Conservation (phyloP, 2,797 vertebrate species). For the Atherinosoma microstoma region DNA sequence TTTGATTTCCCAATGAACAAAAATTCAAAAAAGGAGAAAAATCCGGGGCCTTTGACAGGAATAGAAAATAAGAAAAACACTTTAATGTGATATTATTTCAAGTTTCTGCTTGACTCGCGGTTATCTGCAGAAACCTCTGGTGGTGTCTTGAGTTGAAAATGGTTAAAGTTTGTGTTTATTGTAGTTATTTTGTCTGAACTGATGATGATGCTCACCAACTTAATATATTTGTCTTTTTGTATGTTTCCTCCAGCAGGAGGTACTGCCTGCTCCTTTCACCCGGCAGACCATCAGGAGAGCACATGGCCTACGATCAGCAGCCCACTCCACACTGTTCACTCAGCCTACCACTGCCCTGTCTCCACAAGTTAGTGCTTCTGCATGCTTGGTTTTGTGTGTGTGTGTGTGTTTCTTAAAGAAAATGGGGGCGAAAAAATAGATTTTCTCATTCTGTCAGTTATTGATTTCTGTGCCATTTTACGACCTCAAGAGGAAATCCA, state of each 20-base stretch:
- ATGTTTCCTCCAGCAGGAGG: constrained; percentile 72
- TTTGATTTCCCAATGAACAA: constrained; percentile 11
- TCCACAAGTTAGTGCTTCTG: constrained; percentile 78
- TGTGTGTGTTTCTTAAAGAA: neutral
- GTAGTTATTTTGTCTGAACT: constrained; percentile 9
- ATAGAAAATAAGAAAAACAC: constrained; percentile 41
- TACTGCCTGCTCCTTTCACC: constrained; percentile 76
- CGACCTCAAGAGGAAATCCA: constrained; percentile 20
- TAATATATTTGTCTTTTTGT: constrained; percentile 47
- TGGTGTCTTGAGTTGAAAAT: constrained; percentile 28
- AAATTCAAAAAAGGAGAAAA: constrained; percentile 13
- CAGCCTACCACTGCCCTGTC: constrained; percentile 78
- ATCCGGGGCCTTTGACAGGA: constrained; percentile 13
- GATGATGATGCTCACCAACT: neutral
- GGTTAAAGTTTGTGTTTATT: neutral
- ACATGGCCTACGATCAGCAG: constrained; percentile 81
- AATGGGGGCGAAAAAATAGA: constrained; percentile 1
- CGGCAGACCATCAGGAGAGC: constrained; percentile 85
- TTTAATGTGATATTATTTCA: constrained; percentile 65
- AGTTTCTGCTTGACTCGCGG: constrained; percentile 50
- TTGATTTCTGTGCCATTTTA: constrained; percentile 28
- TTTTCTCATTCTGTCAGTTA: constrained; percentile 14
- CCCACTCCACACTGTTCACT: constrained; percentile 81
- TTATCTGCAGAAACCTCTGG: constrained; percentile 5
- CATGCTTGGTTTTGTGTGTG: neutral